These are phyloP conservation scores for Eriocheir sinensis DNA, from an alignment of 1,140 invertebrate genomes.

Conservation along the genomic window DNA sequence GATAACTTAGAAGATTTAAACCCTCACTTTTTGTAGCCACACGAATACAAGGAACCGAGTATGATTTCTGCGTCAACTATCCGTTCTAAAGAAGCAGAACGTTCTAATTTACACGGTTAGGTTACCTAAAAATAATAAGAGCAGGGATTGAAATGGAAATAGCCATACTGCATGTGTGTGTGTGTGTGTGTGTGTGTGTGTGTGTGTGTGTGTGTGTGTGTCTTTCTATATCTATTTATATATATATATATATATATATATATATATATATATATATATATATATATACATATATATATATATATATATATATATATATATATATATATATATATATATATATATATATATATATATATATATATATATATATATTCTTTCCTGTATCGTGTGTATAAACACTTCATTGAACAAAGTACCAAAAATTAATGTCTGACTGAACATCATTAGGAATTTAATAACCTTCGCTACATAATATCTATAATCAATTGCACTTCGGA, in stretches of 20 bases:
- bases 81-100: no score
- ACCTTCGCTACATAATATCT: not conserved
- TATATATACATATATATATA: conserved; percentile 42
- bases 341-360: not conserved
- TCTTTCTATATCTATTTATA: not conserved
- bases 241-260: not conserved
- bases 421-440: not conserved
- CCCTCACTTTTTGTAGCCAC: no score
- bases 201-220: not conserved
- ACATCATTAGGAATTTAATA: not conserved
- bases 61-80: no score
- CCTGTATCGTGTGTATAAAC: not conserved
- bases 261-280: conserved; percentile 18
- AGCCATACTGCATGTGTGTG: not conserved
- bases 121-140: not conserved
- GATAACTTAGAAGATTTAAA: not conserved
- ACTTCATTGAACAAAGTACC: not conserved
- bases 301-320: conserved; percentile 32
- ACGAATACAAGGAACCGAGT: no score
- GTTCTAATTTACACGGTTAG: no score
- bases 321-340: conserved; percentile 44
- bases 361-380: not conserved
- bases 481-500: not conserved
- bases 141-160: not conserved
- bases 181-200: conserved; percentile 21